Evolutionary conservation across 2,797 vertebrate species (phyloP).

Genomic region (Australoheros facetus): DNA sequence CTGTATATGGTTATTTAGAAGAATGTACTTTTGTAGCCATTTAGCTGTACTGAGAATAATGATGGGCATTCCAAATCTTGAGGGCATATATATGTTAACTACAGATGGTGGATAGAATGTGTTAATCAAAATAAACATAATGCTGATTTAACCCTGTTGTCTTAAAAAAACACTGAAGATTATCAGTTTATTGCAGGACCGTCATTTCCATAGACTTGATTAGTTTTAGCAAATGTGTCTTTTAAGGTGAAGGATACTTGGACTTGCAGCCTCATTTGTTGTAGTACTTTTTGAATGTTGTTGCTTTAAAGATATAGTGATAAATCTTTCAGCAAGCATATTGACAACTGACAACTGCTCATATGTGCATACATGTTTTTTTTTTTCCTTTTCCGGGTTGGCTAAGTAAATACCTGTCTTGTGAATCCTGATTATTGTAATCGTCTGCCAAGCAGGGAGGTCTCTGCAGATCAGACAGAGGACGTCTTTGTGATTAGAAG

Average conservation of each 20-base stretch:
- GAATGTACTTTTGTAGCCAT: not conserved
- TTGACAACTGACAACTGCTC: not conserved
- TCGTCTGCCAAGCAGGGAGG: slow-evolving; percentile 48
- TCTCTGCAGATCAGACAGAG: slow-evolving; percentile 56
- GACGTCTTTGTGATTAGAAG: slow-evolving; percentile 76
- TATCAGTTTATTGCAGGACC: not conserved
- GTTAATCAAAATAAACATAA: not conserved
- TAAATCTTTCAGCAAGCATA: not conserved
- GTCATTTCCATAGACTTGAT: not conserved
- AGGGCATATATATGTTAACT: not conserved
- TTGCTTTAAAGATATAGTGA: not conserved
- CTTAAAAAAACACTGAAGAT: not conserved
- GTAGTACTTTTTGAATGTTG: not conserved
- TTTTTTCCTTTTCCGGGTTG: slow-evolving; percentile 10
- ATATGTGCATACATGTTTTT: slow-evolving; percentile 47
- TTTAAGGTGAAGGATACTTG: slow-evolving; percentile 14
- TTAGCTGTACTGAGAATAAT: not conserved
- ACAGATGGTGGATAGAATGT: not conserved
- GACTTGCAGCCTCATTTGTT: slow-evolving; percentile 8
- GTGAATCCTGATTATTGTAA: slow-evolving; percentile 74
- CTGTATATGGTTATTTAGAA: not conserved
- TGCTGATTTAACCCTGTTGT: not conserved
- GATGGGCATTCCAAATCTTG: no score
- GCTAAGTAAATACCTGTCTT: slow-evolving; percentile 76
- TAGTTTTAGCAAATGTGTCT: not conserved